A percentile compares a stretch with the other conserved stretches of the same genome.
Evolutionary conservation across 2,113 vertebrate genomes (phyloP).

Genomic region (Pygoscelis adeliae): DNA sequence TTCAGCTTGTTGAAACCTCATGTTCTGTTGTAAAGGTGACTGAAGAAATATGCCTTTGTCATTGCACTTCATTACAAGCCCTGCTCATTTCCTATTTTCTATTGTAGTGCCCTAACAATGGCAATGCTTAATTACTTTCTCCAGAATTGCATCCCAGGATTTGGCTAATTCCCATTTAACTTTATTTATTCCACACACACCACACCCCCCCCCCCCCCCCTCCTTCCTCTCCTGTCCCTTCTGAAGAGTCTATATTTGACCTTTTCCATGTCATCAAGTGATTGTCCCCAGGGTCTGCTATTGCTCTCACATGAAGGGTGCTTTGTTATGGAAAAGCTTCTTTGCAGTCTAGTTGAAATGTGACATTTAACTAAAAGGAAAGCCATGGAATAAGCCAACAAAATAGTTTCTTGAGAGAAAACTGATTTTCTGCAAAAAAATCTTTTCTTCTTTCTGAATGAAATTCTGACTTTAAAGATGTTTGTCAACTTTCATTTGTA

Average conservation of each 20-base stretch:
- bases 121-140: conserved; percentile 20
- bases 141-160: not conserved
- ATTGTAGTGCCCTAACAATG: conserved; percentile 61
- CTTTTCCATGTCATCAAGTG: conserved; percentile 18
- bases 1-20: not conserved
- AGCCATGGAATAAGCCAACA: not conserved
- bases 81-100: conserved; percentile 49
- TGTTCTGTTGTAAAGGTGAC: conserved; percentile 14
- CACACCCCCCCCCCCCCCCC: too few species aligned
- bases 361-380: conserved; percentile 7
- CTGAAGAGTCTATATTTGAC: too few species aligned
- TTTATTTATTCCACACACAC: not conserved
- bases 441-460: not conserved
- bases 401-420: not conserved
- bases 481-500: not conserved
- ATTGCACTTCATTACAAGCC: not conserved
- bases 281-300: not conserved
- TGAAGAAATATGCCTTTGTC: conserved; percentile 3
- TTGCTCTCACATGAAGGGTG: not conserved
- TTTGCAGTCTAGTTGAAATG: not conserved
- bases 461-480: not conserved
- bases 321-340: conserved; percentile 4
- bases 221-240: too few species aligned
- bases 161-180: not conserved
- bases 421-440: not conserved